Evolutionary conservation across 2,888 invertebrate genomes (phyloP), one percentile per base, ranked within the genome.

Genomic region (Bombylius major): DNA sequence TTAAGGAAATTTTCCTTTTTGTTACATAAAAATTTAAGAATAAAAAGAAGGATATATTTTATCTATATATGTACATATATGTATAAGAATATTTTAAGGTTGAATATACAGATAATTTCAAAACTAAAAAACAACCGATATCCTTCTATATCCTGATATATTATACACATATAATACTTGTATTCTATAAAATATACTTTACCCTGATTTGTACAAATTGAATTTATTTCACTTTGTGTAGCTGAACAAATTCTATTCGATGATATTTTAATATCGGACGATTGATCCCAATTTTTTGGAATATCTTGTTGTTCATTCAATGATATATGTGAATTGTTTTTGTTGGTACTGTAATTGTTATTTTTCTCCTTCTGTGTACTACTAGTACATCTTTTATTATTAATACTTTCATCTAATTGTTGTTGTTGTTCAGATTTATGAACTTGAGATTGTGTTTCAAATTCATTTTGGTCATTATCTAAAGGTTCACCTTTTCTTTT

Each of bases 401-500:
- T 54, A 57, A 56, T 59, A 58, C 42, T 58, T 57, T 61, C 57
- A 60, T 60, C 54, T 58, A 60, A 56, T 64, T 61, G 58, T 64
- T 64, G 60, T 57, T 60, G 55, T 64, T 64, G 60, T 57, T 60
- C 54, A 62, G 66, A 62, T 63, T 66, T 59, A 62, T 65, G 59
- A 47, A 56, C 31, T 47, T 44, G 57, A 34, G 57, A 52, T 61
- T 49, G 57, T 34, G 50, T 54, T 52, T 51, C 54, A 31, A 65
- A 68, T 45, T 70, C 66, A 47, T 64, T 62, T 56, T 65, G 67
- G 33, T 70, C 71, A 47, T 69, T 68, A 54, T 70, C 70, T 57
- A 74, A 67, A 56, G 73, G 72, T 67, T 89, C 89, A 60, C 87
- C 86, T 70, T 91, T 91, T 3, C 89, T 85, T 75, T 91, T 89